phyloP scores from a whole-genome alignment of 1,140 invertebrate genomes.

The Reticulitermes speratus region DNA sequence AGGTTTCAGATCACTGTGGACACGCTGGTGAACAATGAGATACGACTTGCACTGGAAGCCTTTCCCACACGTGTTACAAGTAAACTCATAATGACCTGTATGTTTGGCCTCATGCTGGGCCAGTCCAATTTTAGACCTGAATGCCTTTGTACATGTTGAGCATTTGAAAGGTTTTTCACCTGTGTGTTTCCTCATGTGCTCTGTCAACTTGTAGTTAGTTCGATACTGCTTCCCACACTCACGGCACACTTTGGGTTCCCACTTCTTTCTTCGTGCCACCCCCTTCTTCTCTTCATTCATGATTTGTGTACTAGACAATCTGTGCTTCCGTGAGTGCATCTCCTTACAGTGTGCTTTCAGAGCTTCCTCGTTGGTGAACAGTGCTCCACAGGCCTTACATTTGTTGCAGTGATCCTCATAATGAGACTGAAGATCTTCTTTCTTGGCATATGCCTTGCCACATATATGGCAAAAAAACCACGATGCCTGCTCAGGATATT shows the following conservation, averaged over 20 bases:
- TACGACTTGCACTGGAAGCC: constrained; percentile 72
- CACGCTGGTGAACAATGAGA: constrained; percentile 66
- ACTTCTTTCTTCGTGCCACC: constrained; percentile 42
- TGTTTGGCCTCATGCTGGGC: constrained; percentile 68
- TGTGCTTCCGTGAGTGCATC: constrained; percentile 40
- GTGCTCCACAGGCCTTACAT: constrained; percentile 48
- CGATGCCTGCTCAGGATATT: constrained; percentile 20
- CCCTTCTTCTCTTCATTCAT: constrained; percentile 36
- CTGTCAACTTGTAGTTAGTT: constrained; percentile 66
- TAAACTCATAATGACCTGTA: constrained; percentile 63
- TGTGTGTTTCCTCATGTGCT: constrained; percentile 78
- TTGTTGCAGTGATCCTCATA: constrained; percentile 55
- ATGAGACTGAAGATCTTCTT: constrained; percentile 49
- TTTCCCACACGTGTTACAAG: constrained; percentile 68
- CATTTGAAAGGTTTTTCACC: constrained; percentile 81
- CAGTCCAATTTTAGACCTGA: constrained; percentile 65
- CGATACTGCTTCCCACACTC: constrained; percentile 60
- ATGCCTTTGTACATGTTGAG: constrained; percentile 70
- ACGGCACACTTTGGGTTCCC: constrained; percentile 54
- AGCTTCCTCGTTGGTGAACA: constrained; percentile 50
- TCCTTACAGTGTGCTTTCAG: constrained; percentile 49
- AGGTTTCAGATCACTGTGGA: constrained; percentile 63
- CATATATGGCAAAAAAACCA: constrained; percentile 54
- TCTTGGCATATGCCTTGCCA: constrained; percentile 51
- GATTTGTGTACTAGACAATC: neutral